These are phyloP conservation scores for Machimus rusticus DNA, from an alignment of 2,888 invertebrate species.

Conservation along the genomic window DNA sequence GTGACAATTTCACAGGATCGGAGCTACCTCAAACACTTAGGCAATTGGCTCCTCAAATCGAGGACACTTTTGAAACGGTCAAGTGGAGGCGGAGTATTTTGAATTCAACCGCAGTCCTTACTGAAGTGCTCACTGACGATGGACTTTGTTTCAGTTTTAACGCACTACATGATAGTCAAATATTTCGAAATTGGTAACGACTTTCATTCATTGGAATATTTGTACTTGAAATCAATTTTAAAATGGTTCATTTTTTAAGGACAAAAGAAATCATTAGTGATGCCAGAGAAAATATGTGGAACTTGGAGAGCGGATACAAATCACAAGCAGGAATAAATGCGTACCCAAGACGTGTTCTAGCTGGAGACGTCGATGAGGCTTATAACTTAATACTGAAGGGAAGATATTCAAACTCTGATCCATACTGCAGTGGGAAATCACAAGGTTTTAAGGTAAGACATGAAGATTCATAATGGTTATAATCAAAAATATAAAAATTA, in stretches of 20 bases:
- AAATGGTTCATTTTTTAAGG: not conserved
- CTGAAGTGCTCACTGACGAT: not conserved
- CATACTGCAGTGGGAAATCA: not conserved
- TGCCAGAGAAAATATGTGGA: not conserved
- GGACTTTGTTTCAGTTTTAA: not conserved
- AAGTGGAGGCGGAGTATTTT: conserved; percentile 19
- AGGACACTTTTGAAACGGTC: not conserved
- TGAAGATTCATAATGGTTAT: too few species aligned
- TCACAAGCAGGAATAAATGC: not conserved
- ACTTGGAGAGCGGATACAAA: not conserved
- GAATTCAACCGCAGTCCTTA: conserved; percentile 44
- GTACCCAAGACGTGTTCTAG: not conserved
- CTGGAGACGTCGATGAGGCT: not conserved
- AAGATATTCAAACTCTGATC: not conserved
- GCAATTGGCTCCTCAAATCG: not conserved
- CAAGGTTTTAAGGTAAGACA: not conserved
- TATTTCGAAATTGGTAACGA: not conserved
- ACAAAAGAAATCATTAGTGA: not conserved
- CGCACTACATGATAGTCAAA: not conserved
- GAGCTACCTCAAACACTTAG: not conserved
- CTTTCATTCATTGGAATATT: not conserved
- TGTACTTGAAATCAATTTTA: not conserved
- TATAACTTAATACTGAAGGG: not conserved
- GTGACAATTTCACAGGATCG: not conserved
- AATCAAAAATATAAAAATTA: too few species aligned